A percentile compares a stretch with the other conserved stretches of the same genome.
Conservation (phyloP, 2,797 vertebrate species). For the Pterois miles region DNA sequence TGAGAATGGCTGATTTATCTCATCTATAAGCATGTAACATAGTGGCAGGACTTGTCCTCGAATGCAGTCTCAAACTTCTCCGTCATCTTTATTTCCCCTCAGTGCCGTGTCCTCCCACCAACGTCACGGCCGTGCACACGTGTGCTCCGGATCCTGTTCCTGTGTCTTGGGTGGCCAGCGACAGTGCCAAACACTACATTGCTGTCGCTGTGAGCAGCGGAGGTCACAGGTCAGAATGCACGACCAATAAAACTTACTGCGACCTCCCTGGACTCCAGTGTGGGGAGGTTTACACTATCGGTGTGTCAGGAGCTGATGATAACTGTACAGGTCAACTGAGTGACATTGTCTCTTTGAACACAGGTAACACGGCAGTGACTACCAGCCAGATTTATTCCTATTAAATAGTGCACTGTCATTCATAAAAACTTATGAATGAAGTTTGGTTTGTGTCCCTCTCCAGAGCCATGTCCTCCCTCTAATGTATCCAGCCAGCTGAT, state of each 20-base stretch:
- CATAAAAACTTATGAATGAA: not conserved
- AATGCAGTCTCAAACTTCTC: not conserved
- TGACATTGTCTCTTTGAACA: slow-evolving; percentile 44
- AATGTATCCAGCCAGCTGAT: slow-evolving; percentile 63
- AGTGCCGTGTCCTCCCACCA: slow-evolving; percentile 81
- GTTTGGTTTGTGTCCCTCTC: slow-evolving; percentile 3
- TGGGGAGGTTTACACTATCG: slow-evolving; percentile 73
- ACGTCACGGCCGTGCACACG: slow-evolving; percentile 34
- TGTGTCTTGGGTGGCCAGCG: slow-evolving; percentile 74
- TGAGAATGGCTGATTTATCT: slow-evolving; percentile 39
- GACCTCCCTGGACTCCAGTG: slow-evolving; percentile 69
- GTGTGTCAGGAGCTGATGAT: slow-evolving; percentile 57
- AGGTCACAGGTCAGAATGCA: slow-evolving; percentile 65
- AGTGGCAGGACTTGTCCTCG: not conserved
- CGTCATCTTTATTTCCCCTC: slow-evolving; percentile 1
- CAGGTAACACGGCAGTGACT: slow-evolving; percentile 59
- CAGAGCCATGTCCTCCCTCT: slow-evolving; percentile 67
- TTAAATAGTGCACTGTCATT: not conserved
- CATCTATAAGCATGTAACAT: not conserved
- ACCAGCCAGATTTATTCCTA: not conserved
- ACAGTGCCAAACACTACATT: slow-evolving; percentile 65
- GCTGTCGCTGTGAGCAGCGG: slow-evolving; percentile 55
- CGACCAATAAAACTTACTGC: slow-evolving; percentile 64
- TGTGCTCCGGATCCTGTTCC: slow-evolving; percentile 60
- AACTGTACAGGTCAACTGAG: slow-evolving; percentile 71